A percentile compares a stretch with the other conserved stretches of the same genome.
Evolutionary conservation across 2,113 vertebrate genomes (phyloP).

Genomic region (Anarhynchus alexandrinus): DNA sequence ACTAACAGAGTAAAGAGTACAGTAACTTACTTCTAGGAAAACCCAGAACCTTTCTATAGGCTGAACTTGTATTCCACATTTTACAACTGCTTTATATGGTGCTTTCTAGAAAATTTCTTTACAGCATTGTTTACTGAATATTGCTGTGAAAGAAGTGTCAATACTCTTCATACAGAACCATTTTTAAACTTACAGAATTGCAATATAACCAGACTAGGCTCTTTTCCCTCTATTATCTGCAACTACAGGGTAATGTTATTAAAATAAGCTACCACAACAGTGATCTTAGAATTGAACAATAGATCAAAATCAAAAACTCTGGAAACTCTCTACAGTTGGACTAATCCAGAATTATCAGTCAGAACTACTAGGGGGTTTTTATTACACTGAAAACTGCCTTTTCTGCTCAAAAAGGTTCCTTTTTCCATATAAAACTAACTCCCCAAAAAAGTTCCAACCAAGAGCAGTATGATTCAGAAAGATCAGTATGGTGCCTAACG

Average conservation of each 20-base stretch:
- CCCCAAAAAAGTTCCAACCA: neutral
- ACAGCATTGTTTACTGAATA: neutral
- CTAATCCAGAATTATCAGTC: neutral
- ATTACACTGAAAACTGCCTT: neutral
- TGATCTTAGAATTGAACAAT: neutral
- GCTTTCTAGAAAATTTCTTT: neutral
- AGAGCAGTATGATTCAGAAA: neutral
- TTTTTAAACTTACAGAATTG: neutral
- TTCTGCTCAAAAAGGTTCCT: neutral
- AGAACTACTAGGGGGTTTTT: neutral
- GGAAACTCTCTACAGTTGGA: neutral
- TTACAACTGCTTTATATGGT: neutral
- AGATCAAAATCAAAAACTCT: neutral
- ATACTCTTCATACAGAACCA: neutral
- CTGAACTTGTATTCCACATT: neutral
- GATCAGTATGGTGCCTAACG: neutral
- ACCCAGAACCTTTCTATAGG: neutral
- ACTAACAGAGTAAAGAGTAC: neutral
- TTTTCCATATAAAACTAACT: neutral
- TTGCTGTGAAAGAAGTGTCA: neutral
- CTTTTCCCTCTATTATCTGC: neutral
- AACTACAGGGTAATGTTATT: neutral
- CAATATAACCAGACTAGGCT: neutral
- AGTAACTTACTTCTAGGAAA: neutral
- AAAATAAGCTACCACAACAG: neutral